A percentile compares a stretch with the other conserved stretches of the same genome.
Conservation (phyloP, 2,113 vertebrate genomes). For the Notiomystis cincta region DNA sequence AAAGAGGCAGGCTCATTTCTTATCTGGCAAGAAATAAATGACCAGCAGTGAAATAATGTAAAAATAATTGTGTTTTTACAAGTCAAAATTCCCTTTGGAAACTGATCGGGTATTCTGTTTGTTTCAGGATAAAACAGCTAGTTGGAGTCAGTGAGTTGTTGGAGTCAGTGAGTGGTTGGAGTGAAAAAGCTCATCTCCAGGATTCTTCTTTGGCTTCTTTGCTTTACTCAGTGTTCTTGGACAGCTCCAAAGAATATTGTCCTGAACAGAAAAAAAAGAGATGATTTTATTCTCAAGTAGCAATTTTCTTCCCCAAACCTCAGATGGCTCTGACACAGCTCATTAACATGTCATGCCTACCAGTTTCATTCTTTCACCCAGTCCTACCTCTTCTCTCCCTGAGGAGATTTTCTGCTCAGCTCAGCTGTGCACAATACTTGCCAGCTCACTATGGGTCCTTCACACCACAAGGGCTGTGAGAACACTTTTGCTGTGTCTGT, state of each 20-base stretch:
- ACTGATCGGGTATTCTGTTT: background rate
- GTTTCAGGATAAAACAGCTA: background rate
- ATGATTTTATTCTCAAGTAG: background rate
- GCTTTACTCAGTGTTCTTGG: background rate
- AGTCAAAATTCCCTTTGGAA: background rate
- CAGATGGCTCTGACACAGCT: constrained; percentile 28
- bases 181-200: background rate
- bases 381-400: background rate
- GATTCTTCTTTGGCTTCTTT: background rate
- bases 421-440: background rate
- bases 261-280: background rate
- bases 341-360: constrained; percentile 17
- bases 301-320: background rate
- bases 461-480: background rate
- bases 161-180: background rate
- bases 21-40: background rate
- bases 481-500: background rate
- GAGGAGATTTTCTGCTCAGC: constrained; percentile 1
- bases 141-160: background rate
- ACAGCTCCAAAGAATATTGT: background rate
- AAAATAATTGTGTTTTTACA: background rate
- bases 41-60: background rate
- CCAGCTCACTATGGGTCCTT: background rate
- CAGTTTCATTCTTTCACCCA: background rate
- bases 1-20: rapidly evolving